phyloP scores from a whole-genome alignment of 2,113 vertebrate genomes.

The Macheiramphus alcinus region DNA sequence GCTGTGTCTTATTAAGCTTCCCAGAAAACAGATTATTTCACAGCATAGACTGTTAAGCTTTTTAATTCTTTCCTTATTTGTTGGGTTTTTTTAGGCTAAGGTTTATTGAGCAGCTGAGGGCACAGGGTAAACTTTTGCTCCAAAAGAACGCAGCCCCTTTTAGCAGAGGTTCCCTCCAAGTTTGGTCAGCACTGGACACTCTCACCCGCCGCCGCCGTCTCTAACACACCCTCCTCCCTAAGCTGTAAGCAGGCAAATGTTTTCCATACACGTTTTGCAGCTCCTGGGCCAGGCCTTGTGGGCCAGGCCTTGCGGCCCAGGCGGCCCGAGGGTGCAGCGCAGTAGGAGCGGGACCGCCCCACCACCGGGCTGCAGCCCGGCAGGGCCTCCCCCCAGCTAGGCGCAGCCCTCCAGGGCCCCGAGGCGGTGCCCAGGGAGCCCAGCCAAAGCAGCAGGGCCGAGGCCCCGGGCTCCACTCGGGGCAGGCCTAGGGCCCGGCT shows the following conservation, averaged over 20 bases:
- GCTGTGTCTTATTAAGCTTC: neutral
- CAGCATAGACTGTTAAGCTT: neutral
- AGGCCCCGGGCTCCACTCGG: rapidly evolving
- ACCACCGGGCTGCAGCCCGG: rapidly evolving
- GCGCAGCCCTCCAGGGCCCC: rapidly evolving
- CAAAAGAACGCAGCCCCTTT: neutral
- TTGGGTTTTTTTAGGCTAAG: neutral
- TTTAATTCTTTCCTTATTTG: neutral
- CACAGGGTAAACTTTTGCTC: neutral
- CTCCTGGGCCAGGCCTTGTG: too few relatives aligned
- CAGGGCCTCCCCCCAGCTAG: neutral
- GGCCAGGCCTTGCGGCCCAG: too few relatives aligned
- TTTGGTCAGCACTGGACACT: neutral
- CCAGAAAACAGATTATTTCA: neutral
- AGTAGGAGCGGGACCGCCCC: neutral
- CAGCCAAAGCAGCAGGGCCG: neutral
- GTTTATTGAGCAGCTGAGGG: neutral
- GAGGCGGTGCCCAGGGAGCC: rapidly evolving
- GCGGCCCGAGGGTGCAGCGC: neutral
- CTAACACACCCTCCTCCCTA: rapidly evolving
- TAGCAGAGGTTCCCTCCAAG: neutral
- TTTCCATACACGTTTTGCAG: rapidly evolving
- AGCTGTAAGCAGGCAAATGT: neutral
- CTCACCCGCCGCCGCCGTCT: rapidly evolving
- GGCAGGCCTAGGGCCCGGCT: neutral